These are phyloP conservation scores for Erebia epiphron DNA, from an alignment of 2,888 invertebrate genomes.

Conservation along the genomic window DNA sequence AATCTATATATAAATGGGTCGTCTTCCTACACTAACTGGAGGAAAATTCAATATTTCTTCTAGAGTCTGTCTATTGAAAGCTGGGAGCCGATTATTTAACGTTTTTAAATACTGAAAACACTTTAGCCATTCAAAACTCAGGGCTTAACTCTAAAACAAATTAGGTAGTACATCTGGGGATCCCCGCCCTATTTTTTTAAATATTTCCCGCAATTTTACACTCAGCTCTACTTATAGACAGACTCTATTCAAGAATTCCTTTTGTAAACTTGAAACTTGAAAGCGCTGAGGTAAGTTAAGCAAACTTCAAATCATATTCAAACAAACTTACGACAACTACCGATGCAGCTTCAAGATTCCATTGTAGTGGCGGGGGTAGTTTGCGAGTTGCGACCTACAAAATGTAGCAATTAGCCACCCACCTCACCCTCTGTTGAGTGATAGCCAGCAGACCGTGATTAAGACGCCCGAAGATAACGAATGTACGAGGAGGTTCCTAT, in stretches of 20 bases:
- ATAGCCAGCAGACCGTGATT: constrained; percentile 67
- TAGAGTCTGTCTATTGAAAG: too few species aligned
- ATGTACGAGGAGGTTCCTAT: constrained; percentile 45
- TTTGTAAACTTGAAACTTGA: neutral
- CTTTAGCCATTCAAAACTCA: too few species aligned
- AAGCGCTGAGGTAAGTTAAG: neutral
- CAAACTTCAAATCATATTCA: constrained; percentile 1
- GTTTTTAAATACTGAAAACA: too few species aligned
- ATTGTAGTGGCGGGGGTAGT: constrained; percentile 38
- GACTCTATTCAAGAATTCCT: neutral
- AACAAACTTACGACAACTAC: constrained; percentile 10
- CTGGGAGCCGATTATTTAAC: too few species aligned
- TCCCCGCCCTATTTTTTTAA: too few species aligned
- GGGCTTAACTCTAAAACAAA: too few species aligned
- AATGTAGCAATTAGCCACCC: constrained; percentile 68
- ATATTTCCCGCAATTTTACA: too few species aligned
- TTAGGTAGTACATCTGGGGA: too few species aligned
- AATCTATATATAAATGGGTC: too few species aligned
- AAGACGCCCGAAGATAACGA: constrained; percentile 68
- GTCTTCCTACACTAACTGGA: too few species aligned
- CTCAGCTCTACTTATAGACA: too few species aligned
- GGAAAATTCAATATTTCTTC: too few species aligned
- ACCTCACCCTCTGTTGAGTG: constrained; percentile 54
- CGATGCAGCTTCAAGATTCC: constrained; percentile 19
- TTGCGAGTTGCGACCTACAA: constrained; percentile 59